Percentiles rank a stretch among this genome's conserved stretches.
Conservation (phyloP, 1,140 invertebrate genomes). For the Ephestia elutella region DNA sequence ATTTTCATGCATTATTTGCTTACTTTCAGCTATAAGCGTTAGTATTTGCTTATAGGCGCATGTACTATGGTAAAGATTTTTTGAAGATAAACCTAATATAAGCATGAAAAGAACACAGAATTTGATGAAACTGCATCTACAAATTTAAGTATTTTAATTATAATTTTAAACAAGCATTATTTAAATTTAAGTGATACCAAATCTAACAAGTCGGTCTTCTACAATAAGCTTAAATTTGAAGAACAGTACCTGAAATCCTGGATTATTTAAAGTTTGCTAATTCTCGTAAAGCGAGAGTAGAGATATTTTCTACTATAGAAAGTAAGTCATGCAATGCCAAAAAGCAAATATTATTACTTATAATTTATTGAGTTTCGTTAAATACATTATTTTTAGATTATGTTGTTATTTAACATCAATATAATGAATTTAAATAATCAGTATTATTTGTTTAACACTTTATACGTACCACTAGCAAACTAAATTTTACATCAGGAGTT, state of each 20-base stretch:
- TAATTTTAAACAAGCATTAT: too few species aligned
- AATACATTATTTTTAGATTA: background rate
- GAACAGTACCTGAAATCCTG: background rate
- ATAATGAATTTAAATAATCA: background rate
- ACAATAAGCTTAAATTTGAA: background rate
- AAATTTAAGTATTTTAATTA: too few species aligned
- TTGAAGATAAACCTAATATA: background rate
- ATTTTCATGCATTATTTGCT: constrained; percentile 48
- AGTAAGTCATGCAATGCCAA: background rate
- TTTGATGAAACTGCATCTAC: background rate
- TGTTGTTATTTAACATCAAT: background rate
- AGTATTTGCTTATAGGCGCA: constrained; percentile 32
- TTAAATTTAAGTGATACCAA: too few species aligned
- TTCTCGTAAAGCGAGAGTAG: background rate
- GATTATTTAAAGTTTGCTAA: background rate
- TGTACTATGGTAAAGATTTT: constrained; percentile 29
- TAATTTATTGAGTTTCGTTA: background rate
- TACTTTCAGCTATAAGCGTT: constrained; percentile 51
- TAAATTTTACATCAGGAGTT: constrained; percentile 77
- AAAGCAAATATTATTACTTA: constrained; percentile 7
- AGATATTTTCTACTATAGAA: background rate
- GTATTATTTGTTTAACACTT: background rate
- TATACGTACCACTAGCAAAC: constrained; percentile 67
- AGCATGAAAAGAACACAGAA: background rate
- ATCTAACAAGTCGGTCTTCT: too few species aligned